Conservation (phyloP, 2,113 vertebrate genomes). For the Centrocercus urophasianus region DNA sequence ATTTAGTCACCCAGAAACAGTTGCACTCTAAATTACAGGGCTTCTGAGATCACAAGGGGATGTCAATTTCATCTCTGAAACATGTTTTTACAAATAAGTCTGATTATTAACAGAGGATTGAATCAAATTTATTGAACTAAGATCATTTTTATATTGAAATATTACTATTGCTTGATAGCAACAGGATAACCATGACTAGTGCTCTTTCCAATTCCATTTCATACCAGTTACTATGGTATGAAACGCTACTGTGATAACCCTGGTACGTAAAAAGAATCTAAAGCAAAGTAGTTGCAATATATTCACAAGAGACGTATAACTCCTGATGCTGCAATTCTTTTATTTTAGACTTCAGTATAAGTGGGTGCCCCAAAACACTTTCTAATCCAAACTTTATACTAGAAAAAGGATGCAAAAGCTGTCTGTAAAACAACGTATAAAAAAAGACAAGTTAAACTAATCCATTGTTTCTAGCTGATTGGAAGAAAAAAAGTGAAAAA, state of each 20-base stretch:
- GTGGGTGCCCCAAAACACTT: background rate
- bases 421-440: accelerated
- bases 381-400: background rate
- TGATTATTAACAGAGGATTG: background rate
- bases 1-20: background rate
- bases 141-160: background rate
- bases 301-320: background rate
- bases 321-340: background rate
- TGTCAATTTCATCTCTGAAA: background rate
- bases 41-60: background rate
- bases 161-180: background rate
- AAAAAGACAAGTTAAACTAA: background rate
- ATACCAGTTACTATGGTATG: background rate
- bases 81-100: background rate
- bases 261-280: background rate
- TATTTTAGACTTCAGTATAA: background rate
- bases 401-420: background rate
- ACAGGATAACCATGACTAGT: background rate
- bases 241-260: background rate
- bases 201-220: background rate
- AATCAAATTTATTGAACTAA: background rate
- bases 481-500: background rate
- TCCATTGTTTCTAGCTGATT: background rate
- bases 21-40: background rate
- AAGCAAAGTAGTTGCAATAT: background rate